These are phyloP conservation scores for Thripadectes ignobilis DNA, from an alignment of 2,797 vertebrate species.

Conservation along the genomic window DNA sequence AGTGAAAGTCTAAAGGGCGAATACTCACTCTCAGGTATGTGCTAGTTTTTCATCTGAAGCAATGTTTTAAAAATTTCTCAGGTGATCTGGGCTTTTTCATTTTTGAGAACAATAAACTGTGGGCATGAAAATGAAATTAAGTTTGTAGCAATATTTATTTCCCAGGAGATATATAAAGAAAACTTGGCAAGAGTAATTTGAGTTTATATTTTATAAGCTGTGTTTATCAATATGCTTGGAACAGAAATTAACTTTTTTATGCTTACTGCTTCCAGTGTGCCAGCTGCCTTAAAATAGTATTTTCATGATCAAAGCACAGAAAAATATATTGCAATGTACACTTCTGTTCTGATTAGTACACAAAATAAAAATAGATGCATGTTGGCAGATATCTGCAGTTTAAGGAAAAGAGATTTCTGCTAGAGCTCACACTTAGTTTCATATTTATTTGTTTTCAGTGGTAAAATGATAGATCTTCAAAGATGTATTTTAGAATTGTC, in stretches of 20 bases:
- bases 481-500: neutral
- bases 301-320: neutral
- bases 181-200: neutral
- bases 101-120: neutral
- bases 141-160: neutral
- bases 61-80: neutral
- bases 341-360: neutral
- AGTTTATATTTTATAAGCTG: neutral
- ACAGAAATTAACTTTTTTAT: neutral
- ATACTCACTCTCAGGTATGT: conserved; percentile 90
- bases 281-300: neutral
- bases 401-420: neutral
- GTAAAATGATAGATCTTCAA: neutral
- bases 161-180: neutral
- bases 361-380: neutral
- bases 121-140: neutral
- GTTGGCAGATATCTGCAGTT: neutral
- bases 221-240: neutral
- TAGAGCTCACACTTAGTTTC: neutral
- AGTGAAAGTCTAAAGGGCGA: conserved; percentile 88
- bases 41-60: neutral
- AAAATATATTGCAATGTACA: neutral
- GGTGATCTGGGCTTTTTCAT: neutral
- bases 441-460: neutral
- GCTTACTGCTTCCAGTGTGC: neutral